Base-by-base conservation (phyloP, 2,113 vertebrate species). In the Carassius gibelio region DNA sequence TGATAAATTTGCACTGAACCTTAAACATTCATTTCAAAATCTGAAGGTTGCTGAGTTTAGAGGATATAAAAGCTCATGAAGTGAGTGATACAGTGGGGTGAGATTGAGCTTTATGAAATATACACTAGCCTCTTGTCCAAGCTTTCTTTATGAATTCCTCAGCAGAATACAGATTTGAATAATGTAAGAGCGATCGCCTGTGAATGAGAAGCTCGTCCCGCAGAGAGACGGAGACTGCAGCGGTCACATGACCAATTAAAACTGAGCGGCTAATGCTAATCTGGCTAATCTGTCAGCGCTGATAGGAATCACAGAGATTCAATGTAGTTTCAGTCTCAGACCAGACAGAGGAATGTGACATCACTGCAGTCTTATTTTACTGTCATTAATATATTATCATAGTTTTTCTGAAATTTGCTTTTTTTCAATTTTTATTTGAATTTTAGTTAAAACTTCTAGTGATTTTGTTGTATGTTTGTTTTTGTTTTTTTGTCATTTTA, bases 141-240 rank as follows among this genome's bases (percentile, higher is more conserved):
- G 15, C 21, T 45, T 85, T 76, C n/a, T 77, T 85, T 86, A 48
- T 68, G 84, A 85, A 88, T 83, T 79, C 80, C 69, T 69, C 26
- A 55, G 74, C 30, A 42, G 79, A 66, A 52, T 55, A 72, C 52
- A 78, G 66, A 38, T 14, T 8, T 85, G 64, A 83, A 83, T 83
- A 66, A 85, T 82, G 71, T 21, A 68, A 30, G 8, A 42, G 62
- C 30, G 50, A 30, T 59, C 52, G 10, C 30, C 19, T 64, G n/a
- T 78, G 68, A 17, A 79, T 55, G 57, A 66, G 71, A 45, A 66
- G 64, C 59, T 83, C 26, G 1, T 74, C 38, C 21, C 21, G 9
- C 66, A 5, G 66, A 19, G 2, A 45, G 38, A 14, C 38, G 23
- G 38, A 48, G 5, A 13, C 71, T 5, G n/a, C 23, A 5, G 62